Evolutionary conservation across 2,888 invertebrate genomes (phyloP), one percentile per base, ranked within the genome.

Genomic region (Nemurella pictetii): DNA sequence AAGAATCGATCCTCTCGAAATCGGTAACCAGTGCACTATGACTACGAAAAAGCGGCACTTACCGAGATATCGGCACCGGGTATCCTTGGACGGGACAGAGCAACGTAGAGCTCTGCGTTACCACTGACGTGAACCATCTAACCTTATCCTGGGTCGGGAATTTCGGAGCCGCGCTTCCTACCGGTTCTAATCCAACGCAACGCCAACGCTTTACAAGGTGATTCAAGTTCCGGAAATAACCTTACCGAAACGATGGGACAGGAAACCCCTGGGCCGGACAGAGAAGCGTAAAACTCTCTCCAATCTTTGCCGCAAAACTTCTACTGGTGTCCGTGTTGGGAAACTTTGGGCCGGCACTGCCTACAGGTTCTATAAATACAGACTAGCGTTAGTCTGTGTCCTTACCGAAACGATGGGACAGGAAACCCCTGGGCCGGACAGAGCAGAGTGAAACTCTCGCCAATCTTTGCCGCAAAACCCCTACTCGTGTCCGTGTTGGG

Each of bases 361-460:
- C 93, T 88, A 93, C 91, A 26, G 93, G 93, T 88, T 93, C 93
- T 91, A 82, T 35, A 83, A 81, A 81, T 55, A 15, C 36, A 28
- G 55, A 81, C 27, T 81, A 0, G 36, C 81, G 15, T 55, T 55
- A 55, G 12, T 20, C 55, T 20, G 15, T 55, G 93, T 88, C 93
- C 94, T 93, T 94, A 95, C 95, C 95, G 94, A 92, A 93, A 94
- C 89, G 92, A 90, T 85, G 95, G 94, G 89, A 94, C 92, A 87
- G 94, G 94, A 90, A 92, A 94, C 88, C 93, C 94, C 90, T 94
- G 94, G 83, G 94, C 94, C 86, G 94, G 94, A 89, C 94, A 94
- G 89, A 93, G 92, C 88, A 94, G 91, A 28, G 94, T 93, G 89
- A 93, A 90, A 85, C 91, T 91, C 87, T 90, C 88, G 87, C 89